These are phyloP conservation scores for Otis tarda DNA, from an alignment of 2,113 vertebrate genomes.

Conservation along the genomic window DNA sequence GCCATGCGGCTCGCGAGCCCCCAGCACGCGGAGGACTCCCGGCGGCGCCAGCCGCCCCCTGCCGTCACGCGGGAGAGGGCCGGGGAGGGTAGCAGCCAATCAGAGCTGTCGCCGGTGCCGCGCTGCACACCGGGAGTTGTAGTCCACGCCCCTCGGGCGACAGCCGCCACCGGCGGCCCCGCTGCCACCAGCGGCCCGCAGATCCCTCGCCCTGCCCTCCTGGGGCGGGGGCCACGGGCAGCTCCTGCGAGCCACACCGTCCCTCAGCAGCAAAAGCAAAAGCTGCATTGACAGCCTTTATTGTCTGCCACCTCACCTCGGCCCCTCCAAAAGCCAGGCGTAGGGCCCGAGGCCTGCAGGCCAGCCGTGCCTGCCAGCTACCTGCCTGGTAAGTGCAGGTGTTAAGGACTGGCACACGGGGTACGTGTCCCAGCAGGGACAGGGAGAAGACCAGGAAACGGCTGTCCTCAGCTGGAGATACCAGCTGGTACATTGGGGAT, in stretches of 20 bases:
- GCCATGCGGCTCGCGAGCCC: not conserved
- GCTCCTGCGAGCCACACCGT: rapidly evolving
- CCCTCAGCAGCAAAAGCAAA: not conserved
- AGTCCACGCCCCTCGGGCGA: not conserved
- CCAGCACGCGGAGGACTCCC: too few relatives aligned
- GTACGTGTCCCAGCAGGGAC: rapidly evolving
- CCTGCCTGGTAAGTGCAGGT: rapidly evolving
- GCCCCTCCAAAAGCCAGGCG: not conserved
- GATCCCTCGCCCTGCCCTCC: rapidly evolving
- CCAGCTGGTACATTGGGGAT: too few relatives aligned
- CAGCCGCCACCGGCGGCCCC: too few relatives aligned
- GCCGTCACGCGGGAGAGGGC: not conserved
- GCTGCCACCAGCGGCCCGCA: rapidly evolving
- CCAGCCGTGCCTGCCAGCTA: rapidly evolving
- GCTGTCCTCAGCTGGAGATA: not conserved
- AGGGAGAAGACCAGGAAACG: not conserved
- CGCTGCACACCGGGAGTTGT: conserved; percentile 37
- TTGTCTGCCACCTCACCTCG: too few relatives aligned
- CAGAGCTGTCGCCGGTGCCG: not conserved
- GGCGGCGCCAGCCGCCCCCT: not conserved
- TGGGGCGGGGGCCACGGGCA: rapidly evolving
- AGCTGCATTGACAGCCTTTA: not conserved
- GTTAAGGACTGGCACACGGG: rapidly evolving
- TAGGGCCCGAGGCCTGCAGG: not conserved
- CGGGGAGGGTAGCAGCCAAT: not conserved